Percentiles rank a stretch among this genome's conserved stretches.
Evolutionary conservation across 2,113 vertebrate species (phyloP).

Genomic region (Girardinichthys multiradiatus): DNA sequence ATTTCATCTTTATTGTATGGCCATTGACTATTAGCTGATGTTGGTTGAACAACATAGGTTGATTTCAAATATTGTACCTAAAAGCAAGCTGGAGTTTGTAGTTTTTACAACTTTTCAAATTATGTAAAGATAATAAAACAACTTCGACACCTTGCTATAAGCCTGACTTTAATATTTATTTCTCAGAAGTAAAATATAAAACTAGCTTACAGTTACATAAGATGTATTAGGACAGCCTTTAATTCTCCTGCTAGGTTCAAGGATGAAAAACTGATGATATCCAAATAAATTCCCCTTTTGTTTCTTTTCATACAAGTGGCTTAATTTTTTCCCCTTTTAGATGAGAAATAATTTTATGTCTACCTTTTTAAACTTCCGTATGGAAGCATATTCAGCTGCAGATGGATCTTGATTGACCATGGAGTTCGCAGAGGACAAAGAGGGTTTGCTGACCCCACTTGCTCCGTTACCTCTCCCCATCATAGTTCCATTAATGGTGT

Average conservation of each 20-base stretch:
- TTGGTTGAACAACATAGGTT: not conserved
- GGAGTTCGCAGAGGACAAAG: conserved; percentile 63
- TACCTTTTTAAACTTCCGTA: conserved; percentile 80
- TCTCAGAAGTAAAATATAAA: not conserved
- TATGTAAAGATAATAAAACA: not conserved
- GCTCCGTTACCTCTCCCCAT: conserved; percentile 51
- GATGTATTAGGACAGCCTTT: not conserved
- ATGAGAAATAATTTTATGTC: not conserved
- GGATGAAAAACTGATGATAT: not conserved
- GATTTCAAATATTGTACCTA: not conserved
- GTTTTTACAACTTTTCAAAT: not conserved
- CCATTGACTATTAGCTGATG: not conserved
- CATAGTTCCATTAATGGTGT: conserved; percentile 45
- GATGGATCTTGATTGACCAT: conserved; percentile 62
- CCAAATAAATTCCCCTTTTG: not conserved
- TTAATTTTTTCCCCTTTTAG: not conserved
- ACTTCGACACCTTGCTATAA: not conserved
- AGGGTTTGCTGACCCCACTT: conserved; percentile 54
- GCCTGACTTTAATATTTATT: not conserved
- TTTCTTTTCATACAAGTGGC: not conserved
- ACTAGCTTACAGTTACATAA: not conserved
- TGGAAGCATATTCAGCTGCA: conserved; percentile 75
- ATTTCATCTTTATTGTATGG: not conserved
- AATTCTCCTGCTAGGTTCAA: not conserved
- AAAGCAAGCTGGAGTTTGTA: not conserved